Conservation (phyloP, 2,113 vertebrate species). For the Crocuta crocuta region DNA sequence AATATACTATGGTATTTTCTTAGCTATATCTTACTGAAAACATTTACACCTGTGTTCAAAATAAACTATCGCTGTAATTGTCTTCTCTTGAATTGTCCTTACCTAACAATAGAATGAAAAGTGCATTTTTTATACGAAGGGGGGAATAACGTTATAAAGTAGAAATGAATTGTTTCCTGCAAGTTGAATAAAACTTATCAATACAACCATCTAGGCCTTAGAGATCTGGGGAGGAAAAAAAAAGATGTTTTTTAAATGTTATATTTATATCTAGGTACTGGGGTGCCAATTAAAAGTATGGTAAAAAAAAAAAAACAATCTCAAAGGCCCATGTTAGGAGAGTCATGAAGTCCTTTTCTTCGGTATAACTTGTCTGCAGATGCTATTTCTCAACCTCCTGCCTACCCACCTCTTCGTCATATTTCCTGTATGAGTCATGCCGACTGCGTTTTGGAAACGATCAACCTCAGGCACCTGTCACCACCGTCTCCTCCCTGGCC, state of each 20-base stretch:
- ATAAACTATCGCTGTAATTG: not conserved
- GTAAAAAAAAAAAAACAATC: not conserved
- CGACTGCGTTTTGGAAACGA: not conserved
- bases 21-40: not conserved
- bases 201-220: not conserved
- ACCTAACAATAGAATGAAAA: not conserved
- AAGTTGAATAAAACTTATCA: not conserved
- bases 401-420: too few species aligned
- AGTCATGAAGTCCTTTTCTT: too few species aligned
- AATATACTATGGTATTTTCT: not conserved
- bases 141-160: not conserved
- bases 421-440: not conserved
- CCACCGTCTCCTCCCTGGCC: not conserved
- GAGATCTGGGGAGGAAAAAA: not conserved
- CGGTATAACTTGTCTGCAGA: not conserved
- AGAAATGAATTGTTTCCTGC: not conserved
- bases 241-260: not conserved
- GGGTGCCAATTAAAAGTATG: not conserved
- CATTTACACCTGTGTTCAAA: not conserved
- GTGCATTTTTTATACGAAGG: not conserved
- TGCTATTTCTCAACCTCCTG: rapidly evolving
- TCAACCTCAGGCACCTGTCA: not conserved
- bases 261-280: not conserved
- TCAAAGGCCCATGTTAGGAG: not conserved
- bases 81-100: not conserved